Base-by-base conservation (phyloP, 2,797 vertebrate species). In the Acrocephalus scirpaceus region DNA sequence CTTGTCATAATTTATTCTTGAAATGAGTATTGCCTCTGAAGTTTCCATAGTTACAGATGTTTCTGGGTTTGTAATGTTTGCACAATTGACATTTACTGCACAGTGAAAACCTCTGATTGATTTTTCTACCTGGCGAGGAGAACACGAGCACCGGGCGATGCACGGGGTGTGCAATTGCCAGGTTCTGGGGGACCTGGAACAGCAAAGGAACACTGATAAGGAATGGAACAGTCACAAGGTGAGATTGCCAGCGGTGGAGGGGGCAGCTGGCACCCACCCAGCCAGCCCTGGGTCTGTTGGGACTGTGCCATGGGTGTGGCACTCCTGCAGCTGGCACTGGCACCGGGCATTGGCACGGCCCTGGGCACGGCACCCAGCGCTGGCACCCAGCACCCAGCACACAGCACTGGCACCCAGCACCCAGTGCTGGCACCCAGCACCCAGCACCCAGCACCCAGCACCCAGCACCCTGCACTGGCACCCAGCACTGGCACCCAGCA, bases 31-130 rank as follows among this genome's bases (percentile, higher is more conserved):
- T 92, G 84, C 69, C 77, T 54, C 7, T 13, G 69, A 83, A 50
- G 92, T 96, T 95, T 94, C 96, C 92, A 96, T 95, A 84, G 95
- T 64, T 96, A 95, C 96, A 93, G 93, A 82, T 88, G 94, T 94
- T 96, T 95, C 89, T 95, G 83, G 73, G 82, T 87, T 76, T 80
- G 69, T 71, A 86, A 71, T 70, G 58, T 90, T 88, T 88, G 90
- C 82, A 88, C 91, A 86, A 86, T 25, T 95, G 95, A 86, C 91
- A 85, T 96, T 96, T 95, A 61, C 88, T 47, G 66, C 75, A 45
- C 72, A 53, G 36, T 0, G 2, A 90, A 88, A 94, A 64, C 48
- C 56, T 57, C 54, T 75, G 78, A 94, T 94, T 90, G 91, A 94
- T 92, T 93, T 88, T 82, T 65, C 34, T 72, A 5, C 7, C 29